phyloP scores from a whole-genome alignment of 2,888 invertebrate species.

The Mimumesa dahlbomi region DNA sequence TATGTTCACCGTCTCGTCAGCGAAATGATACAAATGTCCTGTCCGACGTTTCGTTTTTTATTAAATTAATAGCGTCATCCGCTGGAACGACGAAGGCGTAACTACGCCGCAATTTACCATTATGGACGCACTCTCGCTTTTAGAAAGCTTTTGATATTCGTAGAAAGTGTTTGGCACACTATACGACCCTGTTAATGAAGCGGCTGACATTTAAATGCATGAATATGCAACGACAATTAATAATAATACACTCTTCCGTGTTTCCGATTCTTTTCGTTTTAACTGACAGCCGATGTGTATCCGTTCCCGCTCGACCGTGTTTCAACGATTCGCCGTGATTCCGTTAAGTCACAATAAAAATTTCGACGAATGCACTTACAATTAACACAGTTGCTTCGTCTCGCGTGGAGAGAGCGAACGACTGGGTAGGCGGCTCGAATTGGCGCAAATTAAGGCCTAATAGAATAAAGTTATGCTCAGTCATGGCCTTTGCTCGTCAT shows the following conservation, averaged over 20 bases:
- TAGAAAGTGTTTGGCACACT: constrained; percentile 53
- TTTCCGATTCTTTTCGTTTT: no score
- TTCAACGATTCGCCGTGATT: constrained; percentile 26
- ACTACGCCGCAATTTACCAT: constrained; percentile 18
- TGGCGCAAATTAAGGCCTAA: constrained; percentile 72
- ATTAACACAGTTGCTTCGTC: constrained; percentile 53
- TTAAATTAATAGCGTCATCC: not conserved
- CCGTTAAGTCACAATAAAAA: constrained; percentile 39
- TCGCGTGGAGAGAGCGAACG: constrained; percentile 47
- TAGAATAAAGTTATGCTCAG: constrained; percentile 69
- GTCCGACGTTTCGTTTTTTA: not conserved
- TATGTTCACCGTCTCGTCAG: not conserved
- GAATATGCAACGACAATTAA: no score
- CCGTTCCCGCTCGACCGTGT: no score
- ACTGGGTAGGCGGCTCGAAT: constrained; percentile 71
- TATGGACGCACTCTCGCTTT: constrained; percentile 8
- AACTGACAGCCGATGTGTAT: no score
- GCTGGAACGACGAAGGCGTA: not conserved
- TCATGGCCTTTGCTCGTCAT: constrained; percentile 35
- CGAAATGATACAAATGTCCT: constrained; percentile 12
- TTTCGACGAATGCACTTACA: constrained; percentile 25
- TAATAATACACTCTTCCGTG: no score
- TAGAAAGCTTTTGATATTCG: constrained; percentile 41
- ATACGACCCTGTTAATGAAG: no score
- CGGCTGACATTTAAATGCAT: no score